These are phyloP conservation scores for Neoaliturus tenellus DNA, from an alignment of 2,888 invertebrate genomes.

Conservation along the genomic window DNA sequence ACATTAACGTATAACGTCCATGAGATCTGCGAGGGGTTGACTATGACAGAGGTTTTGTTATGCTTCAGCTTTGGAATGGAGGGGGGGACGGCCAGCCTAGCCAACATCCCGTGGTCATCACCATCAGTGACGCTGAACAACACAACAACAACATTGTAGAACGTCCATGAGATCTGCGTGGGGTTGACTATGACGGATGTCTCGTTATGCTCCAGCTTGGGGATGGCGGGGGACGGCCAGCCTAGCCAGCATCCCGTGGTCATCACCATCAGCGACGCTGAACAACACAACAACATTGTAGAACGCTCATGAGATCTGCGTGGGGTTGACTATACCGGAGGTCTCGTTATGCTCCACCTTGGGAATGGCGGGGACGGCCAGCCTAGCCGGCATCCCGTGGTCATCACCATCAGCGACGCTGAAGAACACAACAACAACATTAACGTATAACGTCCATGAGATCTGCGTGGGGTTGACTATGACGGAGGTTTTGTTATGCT, in stretches of 20 bases:
- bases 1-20: conserved; percentile 29
- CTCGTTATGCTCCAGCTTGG: conserved; percentile 44
- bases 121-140: conserved; percentile 61
- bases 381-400: conserved; percentile 56
- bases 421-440: conserved; percentile 26
- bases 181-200: conserved; percentile 5
- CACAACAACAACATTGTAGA: background rate
- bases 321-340: background rate
- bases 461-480: conserved; percentile 7
- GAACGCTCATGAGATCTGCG: conserved; percentile 44
- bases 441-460: conserved; percentile 34
- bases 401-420: conserved; percentile 55
- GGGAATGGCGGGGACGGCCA: conserved; percentile 55
- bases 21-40: conserved; percentile 35
- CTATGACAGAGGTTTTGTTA: conserved; percentile 55
- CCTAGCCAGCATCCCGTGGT: conserved; percentile 63
- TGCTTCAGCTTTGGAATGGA: conserved; percentile 58
- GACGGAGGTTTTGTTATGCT: conserved; percentile 9
- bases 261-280: conserved; percentile 63
- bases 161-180: conserved; percentile 52
- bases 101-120: conserved; percentile 64
- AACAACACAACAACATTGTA: background rate
- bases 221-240: conserved; percentile 57
- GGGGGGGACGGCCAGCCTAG: conserved; percentile 65
- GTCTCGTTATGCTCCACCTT: conserved; percentile 45